Conservation (phyloP, 2,113 vertebrate genomes). For the Brachypteracias leptosomus region DNA sequence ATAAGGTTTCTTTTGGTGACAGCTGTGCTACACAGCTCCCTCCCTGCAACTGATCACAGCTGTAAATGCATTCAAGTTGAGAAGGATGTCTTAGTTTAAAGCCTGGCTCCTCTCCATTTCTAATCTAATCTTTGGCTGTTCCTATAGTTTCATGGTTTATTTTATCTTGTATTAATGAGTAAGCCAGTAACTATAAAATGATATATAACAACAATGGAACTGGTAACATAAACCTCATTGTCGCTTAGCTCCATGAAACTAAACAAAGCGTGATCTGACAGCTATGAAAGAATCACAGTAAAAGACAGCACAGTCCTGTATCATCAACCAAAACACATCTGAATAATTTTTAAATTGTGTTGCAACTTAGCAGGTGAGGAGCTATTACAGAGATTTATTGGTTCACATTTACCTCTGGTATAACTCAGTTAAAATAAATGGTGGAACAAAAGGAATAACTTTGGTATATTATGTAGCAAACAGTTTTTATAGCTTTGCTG, state of each 20-base stretch:
- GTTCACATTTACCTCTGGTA: background rate
- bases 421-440: constrained; percentile 42
- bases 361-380: background rate
- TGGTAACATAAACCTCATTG: background rate
- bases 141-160: background rate
- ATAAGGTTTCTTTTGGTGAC: background rate
- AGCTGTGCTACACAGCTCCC: background rate
- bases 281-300: background rate
- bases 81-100: background rate
- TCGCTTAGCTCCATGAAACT: background rate
- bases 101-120: background rate
- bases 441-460: constrained; percentile 23
- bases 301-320: background rate
- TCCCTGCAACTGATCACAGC: background rate
- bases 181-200: background rate
- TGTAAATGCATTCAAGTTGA: background rate
- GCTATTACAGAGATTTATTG: constrained; percentile 11
- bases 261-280: background rate
- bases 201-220: background rate
- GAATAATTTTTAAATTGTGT: background rate
- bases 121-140: background rate
- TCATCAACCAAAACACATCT: background rate
- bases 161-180: background rate
- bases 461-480: constrained; percentile 10
- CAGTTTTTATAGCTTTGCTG: background rate